phyloP scores from a whole-genome alignment of 2,113 vertebrate species.

The Uropsilus gracilis region DNA sequence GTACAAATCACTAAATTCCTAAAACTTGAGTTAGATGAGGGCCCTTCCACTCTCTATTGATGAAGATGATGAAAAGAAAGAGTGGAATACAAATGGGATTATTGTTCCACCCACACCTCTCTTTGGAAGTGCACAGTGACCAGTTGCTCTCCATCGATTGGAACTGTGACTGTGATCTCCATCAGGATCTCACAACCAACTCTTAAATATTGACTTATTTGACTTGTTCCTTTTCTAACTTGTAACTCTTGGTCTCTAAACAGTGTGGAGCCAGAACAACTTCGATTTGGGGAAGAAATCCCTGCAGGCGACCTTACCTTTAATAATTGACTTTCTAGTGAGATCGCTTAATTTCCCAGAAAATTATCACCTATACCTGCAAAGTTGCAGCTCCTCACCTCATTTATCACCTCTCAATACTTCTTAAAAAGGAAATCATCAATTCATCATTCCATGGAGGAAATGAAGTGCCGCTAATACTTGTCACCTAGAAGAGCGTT shows the following conservation, averaged over 20 bases:
- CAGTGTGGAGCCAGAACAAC: neutral
- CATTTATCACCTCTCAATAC: neutral
- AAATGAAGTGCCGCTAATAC: neutral
- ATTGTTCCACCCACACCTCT: neutral
- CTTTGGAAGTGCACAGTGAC: neutral
- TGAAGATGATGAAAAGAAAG: neutral
- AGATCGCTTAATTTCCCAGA: neutral
- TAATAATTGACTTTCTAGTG: neutral
- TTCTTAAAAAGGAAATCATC: neutral
- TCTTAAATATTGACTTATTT: neutral
- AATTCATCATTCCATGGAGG: neutral
- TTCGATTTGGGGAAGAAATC: neutral
- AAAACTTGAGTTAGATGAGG: neutral
- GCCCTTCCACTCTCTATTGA: neutral
- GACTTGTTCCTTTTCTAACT: neutral
- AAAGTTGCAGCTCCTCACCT: neutral
- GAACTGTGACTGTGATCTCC: no score
- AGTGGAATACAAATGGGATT: accelerated
- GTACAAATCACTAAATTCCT: neutral
- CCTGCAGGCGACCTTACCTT: neutral
- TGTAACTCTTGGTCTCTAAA: neutral
- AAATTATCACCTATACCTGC: neutral
- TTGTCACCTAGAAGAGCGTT: neutral
- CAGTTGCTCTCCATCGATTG: neutral
- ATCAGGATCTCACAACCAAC: neutral